These are phyloP conservation scores for Mythimna pallens DNA, from an alignment of 2,888 invertebrate species.

Conservation along the genomic window DNA sequence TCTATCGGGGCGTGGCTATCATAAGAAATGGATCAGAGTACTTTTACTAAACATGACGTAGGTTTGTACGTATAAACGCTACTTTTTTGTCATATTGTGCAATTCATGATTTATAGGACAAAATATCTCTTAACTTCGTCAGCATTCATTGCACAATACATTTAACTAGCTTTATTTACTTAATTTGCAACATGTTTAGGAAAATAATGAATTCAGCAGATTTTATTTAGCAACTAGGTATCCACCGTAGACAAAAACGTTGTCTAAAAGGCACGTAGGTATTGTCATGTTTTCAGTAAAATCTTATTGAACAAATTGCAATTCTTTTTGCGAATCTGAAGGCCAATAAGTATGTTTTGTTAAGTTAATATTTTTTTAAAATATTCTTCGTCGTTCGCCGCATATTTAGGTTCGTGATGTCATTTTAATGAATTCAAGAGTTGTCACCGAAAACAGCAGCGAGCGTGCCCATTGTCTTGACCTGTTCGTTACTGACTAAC, in stretches of 20 bases:
- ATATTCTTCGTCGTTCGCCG: conserved; percentile 10
- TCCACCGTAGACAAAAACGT: neutral
- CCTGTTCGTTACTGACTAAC: conserved; percentile 35
- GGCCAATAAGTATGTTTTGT: neutral
- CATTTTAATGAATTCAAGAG: conserved; percentile 46
- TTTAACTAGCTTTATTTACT: neutral
- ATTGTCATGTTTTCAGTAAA: conserved; percentile 9
- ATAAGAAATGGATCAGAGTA: conserved; percentile 39
- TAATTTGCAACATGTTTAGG: conserved; percentile 13
- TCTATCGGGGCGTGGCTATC: conserved; percentile 7
- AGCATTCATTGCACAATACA: conserved; percentile 32
- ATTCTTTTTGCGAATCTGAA: neutral
- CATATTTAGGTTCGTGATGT: conserved; percentile 37
- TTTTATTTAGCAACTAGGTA: conserved; percentile 20
- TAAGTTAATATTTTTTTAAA: conserved; percentile 35
- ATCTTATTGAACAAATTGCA: neutral
- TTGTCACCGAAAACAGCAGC: conserved; percentile 40
- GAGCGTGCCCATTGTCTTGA: conserved; percentile 52
- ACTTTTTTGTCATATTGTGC: neutral
- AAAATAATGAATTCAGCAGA: conserved; percentile 4
- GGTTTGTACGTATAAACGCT: neutral
- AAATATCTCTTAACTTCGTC: neutral
- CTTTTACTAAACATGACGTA: conserved; percentile 2
- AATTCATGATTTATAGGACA: conserved; percentile 25
- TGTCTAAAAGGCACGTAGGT: conserved; percentile 5